phyloP scores from a whole-genome alignment of 2,113 vertebrate genomes.

The Megaceryle torquata region DNA sequence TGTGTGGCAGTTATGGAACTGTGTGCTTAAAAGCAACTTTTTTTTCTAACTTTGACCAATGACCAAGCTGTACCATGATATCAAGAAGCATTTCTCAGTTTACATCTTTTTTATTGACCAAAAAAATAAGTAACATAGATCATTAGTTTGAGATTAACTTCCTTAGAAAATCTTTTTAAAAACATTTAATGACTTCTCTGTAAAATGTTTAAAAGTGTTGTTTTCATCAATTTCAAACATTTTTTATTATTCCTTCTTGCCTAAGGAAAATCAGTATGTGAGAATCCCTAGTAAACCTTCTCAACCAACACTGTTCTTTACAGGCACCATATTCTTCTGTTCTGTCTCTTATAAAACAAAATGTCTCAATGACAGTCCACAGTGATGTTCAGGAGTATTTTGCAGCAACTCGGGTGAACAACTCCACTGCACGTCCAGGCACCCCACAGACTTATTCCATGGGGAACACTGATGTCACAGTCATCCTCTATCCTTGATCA shows the following conservation, averaged over 20 bases:
- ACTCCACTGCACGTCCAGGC: background rate
- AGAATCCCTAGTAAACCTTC: background rate
- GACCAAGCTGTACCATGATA: background rate
- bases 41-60: background rate
- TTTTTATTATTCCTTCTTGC: background rate
- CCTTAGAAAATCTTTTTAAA: background rate
- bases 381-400: background rate
- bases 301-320: background rate
- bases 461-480: background rate
- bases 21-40: background rate
- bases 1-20: background rate
- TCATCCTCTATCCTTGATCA: background rate
- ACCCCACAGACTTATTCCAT: background rate
- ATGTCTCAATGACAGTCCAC: background rate
- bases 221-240: background rate
- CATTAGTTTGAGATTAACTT: background rate
- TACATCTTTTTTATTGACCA: background rate
- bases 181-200: background rate
- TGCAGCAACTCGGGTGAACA: background rate
- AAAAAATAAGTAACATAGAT: background rate
- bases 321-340: background rate
- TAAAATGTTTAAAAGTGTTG: background rate
- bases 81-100: background rate
- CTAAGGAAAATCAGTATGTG: background rate
- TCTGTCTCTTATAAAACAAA: background rate